phyloP scores from a whole-genome alignment of 2,888 invertebrate genomes.

The Drosophila setosimentum region DNA sequence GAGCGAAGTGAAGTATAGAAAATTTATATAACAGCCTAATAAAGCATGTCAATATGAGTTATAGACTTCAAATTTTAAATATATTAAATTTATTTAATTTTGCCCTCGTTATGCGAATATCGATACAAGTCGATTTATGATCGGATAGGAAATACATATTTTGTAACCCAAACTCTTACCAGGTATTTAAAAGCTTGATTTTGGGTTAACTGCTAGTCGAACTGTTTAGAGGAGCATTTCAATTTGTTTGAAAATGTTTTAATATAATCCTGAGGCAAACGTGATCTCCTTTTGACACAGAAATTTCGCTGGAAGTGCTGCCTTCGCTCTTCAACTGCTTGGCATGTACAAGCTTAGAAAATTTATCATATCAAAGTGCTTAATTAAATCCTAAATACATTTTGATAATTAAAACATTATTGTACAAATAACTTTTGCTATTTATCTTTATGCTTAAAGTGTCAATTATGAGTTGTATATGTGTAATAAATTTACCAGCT shows the following conservation, averaged over 20 bases:
- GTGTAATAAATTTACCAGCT: constrained; percentile 28
- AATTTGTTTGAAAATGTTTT: background rate
- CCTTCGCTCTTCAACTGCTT: background rate
- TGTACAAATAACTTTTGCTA: constrained; percentile 8
- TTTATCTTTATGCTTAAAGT: background rate
- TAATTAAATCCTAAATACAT: constrained; percentile 2
- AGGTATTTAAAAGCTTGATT: background rate
- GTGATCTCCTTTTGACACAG: background rate
- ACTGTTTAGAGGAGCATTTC: background rate
- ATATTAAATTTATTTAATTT: background rate
- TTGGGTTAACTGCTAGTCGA: background rate
- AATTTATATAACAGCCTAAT: background rate
- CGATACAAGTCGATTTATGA: background rate
- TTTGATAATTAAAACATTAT: constrained; percentile 12
- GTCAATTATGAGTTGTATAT: constrained; percentile 37
- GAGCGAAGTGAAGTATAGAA: background rate
- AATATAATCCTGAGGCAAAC: background rate
- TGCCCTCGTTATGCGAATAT: background rate
- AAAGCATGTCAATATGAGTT: background rate
- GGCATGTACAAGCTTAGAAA: background rate
- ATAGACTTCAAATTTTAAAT: background rate
- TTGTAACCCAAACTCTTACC: background rate
- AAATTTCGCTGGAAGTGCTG: background rate
- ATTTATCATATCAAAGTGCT: background rate
- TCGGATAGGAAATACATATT: background rate